These are phyloP conservation scores for Spicauda simplicius DNA, from an alignment of 2,888 invertebrate species.

Conservation along the genomic window DNA sequence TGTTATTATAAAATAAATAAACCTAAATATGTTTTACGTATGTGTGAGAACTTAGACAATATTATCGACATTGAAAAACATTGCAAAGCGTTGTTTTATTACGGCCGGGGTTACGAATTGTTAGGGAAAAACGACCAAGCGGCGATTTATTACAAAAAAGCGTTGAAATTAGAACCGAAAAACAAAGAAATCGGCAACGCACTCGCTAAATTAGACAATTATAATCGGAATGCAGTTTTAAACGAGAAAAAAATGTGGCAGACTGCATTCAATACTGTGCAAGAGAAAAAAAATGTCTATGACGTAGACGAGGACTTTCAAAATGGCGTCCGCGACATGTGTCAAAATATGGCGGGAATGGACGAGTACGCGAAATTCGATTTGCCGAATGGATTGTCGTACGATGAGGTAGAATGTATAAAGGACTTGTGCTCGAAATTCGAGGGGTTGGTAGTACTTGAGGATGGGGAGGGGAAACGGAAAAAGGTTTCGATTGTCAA, in stretches of 20 bases:
- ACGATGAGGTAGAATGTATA: slow-evolving; percentile 62
- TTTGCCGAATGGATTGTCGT: slow-evolving; percentile 60
- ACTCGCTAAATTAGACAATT: slow-evolving; percentile 58
- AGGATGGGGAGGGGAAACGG: slow-evolving; percentile 56
- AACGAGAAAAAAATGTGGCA: slow-evolving; percentile 69
- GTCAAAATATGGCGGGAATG: slow-evolving; percentile 63
- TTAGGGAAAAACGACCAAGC: slow-evolving; percentile 64
- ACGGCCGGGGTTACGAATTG: slow-evolving; percentile 63
- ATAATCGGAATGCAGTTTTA: slow-evolving; percentile 50
- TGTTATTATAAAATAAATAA: slow-evolving; percentile 70
- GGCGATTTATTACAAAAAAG: slow-evolving; percentile 64
- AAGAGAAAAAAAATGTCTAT: slow-evolving; percentile 51
- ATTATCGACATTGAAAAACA: slow-evolving; percentile 62
- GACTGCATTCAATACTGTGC: slow-evolving; percentile 56
- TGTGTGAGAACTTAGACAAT: slow-evolving; percentile 66
- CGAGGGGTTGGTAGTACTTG: slow-evolving; percentile 54
- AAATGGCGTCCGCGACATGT: slow-evolving; percentile 63
- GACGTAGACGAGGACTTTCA: slow-evolving; percentile 67
- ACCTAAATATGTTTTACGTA: slow-evolving; percentile 65
- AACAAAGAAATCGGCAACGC: slow-evolving; percentile 70
- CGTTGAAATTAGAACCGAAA: slow-evolving; percentile 71
- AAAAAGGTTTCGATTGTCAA: slow-evolving; percentile 64
- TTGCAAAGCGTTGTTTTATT: slow-evolving; percentile 71
- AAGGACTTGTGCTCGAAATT: slow-evolving; percentile 59
- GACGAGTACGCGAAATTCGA: slow-evolving; percentile 64